These are phyloP conservation scores for Limanda limanda DNA, from an alignment of 2,113 vertebrate genomes.

Conservation along the genomic window DNA sequence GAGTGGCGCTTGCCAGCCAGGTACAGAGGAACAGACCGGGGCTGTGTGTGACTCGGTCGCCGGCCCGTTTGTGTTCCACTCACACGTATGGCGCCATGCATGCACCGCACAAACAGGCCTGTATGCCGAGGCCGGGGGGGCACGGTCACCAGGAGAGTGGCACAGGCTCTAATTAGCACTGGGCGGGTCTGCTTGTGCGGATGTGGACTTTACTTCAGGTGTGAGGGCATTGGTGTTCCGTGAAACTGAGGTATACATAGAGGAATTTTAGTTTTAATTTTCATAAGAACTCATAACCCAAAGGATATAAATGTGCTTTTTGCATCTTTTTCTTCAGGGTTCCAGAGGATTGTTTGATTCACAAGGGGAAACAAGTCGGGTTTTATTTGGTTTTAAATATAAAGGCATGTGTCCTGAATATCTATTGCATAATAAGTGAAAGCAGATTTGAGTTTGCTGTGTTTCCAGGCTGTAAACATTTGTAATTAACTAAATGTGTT, in stretches of 20 bases:
- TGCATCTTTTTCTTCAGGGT: neutral
- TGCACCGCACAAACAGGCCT: constrained; percentile 48
- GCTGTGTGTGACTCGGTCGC: constrained; percentile 78
- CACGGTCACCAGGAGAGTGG: constrained; percentile 34
- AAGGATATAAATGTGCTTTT: neutral
- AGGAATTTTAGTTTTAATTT: neutral
- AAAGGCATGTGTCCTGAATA: neutral
- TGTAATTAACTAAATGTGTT: neutral
- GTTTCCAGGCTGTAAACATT: neutral
- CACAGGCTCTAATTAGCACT: constrained; percentile 36
- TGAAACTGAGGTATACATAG: too few relatives aligned
- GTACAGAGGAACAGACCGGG: constrained; percentile 64
- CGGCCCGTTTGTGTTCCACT: constrained; percentile 66
- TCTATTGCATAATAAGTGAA: neutral
- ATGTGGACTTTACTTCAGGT: constrained; percentile 60
- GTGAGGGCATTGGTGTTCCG: constrained; percentile 45
- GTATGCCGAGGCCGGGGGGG: constrained; percentile 38
- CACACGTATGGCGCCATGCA: constrained; percentile 58
- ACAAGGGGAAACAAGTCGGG: neutral
- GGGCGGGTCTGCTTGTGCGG: constrained; percentile 49
- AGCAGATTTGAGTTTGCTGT: neutral
- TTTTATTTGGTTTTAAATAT: constrained; percentile 1
- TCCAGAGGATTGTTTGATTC: neutral
- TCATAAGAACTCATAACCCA: neutral
- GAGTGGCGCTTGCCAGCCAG: constrained; percentile 68